Evolutionary conservation across 2,888 invertebrate genomes (phyloP), one percentile per base, ranked within the genome.

Genomic region (Calameuta idolon): DNA sequence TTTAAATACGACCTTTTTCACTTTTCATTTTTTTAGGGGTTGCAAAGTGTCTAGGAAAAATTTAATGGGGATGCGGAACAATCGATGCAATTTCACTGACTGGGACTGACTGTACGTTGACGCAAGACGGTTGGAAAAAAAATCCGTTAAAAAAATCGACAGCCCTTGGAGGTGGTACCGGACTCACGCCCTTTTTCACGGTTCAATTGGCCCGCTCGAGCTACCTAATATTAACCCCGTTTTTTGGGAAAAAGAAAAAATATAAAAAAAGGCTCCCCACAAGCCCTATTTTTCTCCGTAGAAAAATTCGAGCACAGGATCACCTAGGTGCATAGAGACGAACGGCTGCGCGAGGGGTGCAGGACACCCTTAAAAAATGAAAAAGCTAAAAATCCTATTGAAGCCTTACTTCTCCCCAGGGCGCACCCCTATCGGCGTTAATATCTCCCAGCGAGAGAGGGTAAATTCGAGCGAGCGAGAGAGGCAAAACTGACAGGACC

Each of bases 151-250:
- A 80, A 79, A 81, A 81, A 77, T 55, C 55, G 55, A 55, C 55
- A 55, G 23, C 69, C 69, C 69, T 55, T 75, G 71, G 75, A 75
- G 71, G 77, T 69, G 74, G 73, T 30, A 68, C 34, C 55, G 69
- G 77, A 78, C 78, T 80, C 78, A 80, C 83, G 81, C 83, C 83
- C 81, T 71, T 79, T 77, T 78, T 76, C 74, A 79, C 73, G 23
- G 73, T 79, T 78, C 35, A 76, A 81, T 81, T 81, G 81, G 80
- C 81, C 77, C 78, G 79, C 76, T 71, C 76, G 77, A 83, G 79
- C 81, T 75, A 79, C 79, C 83, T 80, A 80, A 81, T 80, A 83
- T 82, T 83, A 83, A 82, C 82, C 82, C 81, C 80, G 75, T 83
- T 83, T 83, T 82, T 78, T 15, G 40, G 34, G 40, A 74, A 79